Base-by-base conservation (phyloP, 2,888 invertebrate species). In the Entomobrya proxima region DNA sequence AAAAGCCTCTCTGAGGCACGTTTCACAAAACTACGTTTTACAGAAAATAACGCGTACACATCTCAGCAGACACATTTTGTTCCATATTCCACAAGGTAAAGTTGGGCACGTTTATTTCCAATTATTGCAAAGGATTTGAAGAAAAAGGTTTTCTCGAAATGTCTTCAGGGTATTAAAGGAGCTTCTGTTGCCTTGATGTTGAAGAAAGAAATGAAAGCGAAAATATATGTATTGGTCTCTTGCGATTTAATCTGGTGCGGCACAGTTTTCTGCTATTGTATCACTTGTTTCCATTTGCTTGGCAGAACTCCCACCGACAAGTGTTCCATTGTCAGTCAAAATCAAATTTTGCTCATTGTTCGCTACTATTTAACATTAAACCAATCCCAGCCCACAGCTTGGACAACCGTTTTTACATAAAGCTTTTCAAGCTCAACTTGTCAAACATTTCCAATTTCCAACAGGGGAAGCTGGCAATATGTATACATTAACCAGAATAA, bases 291-390 rank as follows among this genome's bases (percentile, higher is more conserved):
- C 18, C n/a, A 32, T 35, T 61, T 32, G 61, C 21, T 37, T 44
- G 13, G 44, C 11, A 61, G 58, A 58, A 35, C 30, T 52, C 3
- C 52, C 21, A 67, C 40, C 24, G 67, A 72, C 72, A 72, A 47
- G 30, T 72, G 47, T 72, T 47, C 72, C 30, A 72, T 72, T 72
- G 72, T 47, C 47, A 72, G 18, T 47, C 72, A 58, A 50, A n/a
- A n/a, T 6, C 15, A 32, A 72, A 30, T 30, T 30, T 47, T 47
- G 21, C 21, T 21, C 32, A 64, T 32, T 64, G 64, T 67, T 72
- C 47, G n/a, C 7, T 69, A 21, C n/a, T n/a, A n/a, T n/a, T 40
- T 67, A 27, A 40, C 37, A 67, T 40, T 44, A 21, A 27, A 21
- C 13, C 15, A 9, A 27, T 55, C n/a, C n/a, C n/a, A n/a, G n/a